Evolutionary conservation across 2,113 vertebrate species (phyloP), one percentile per base, ranked within the genome.

Genomic region (Passer montanus): DNA sequence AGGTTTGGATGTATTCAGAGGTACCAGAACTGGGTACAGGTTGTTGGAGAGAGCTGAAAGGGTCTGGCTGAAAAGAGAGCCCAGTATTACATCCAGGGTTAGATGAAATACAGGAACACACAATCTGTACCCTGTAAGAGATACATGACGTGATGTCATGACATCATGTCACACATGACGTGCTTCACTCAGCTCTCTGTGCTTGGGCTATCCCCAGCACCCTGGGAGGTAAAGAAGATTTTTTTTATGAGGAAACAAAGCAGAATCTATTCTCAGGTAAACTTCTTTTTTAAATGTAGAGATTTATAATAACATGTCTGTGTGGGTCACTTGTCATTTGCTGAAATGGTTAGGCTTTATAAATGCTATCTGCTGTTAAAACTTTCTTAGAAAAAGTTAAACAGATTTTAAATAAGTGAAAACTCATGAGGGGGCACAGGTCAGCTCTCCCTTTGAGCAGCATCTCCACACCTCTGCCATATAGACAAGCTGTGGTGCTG

Each of bases 151-250:
- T 55, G 21, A n/a, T 35, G 11, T 63, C 35, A 73, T 3, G 22
- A 68, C 0, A 0, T 43, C 33, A 2, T 8, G 33, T 66, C 46
- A 35, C 46, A 33, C 19, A 39, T 37, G 43, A 21, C 0, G 0
- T 49, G 12, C 30, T 89, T 87, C 37, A 41, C 21, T 56, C 41
- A 66, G 39, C 17, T 52, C 13, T 56, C 43, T 72, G 13, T 50
- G n/a, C 24, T 26, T 31, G 41, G n/a, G 43, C 37, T 50, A 43
- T 47, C n/a, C 39, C 24, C 35, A 59, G 20, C 10, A 62, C 11
- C 6, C 2, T 10, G 31, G 17, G 20, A 58, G 11, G 15, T 58
- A 24, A 31, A 53, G 9, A 77, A 52, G n/a, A 20, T 24, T 21
- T 52, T 67, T 17, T 47, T 86, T 14, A 18, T 58, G 52, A 55